These are phyloP conservation scores for Sarcophaga bullata DNA, from an alignment of 1,140 invertebrate genomes.

Conservation along the genomic window DNA sequence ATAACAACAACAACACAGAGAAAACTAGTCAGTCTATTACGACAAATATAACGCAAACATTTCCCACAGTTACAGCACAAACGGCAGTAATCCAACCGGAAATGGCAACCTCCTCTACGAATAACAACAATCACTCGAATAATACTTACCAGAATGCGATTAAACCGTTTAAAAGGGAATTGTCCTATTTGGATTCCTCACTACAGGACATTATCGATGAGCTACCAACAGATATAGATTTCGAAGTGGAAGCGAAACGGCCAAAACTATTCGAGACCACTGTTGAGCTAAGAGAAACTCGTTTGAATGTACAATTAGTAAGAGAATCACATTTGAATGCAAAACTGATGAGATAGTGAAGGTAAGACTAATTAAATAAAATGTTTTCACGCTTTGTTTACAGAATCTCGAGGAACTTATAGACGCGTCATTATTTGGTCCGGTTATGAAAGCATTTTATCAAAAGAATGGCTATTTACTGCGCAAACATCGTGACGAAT, in stretches of 20 bases:
- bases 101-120: conserved; percentile 6
- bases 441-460: conserved; percentile 36
- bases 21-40: not conserved
- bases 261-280: not conserved
- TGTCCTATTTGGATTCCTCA: not conserved
- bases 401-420: conserved; percentile 35
- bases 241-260: not conserved
- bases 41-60: not conserved
- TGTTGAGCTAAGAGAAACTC: conserved; percentile 9
- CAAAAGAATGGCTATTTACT: conserved; percentile 39
- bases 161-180: not conserved
- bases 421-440: conserved; percentile 26
- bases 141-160: not conserved
- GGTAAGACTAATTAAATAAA: no score
- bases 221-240: conserved; percentile 26
- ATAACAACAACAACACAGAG: not conserved
- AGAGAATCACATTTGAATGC: no score
- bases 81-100: not conserved
- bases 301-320: conserved; percentile 5
- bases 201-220: not conserved
- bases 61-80: not conserved
- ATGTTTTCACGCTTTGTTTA: not conserved
- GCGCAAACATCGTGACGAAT: conserved; percentile 39
- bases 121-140: not conserved
- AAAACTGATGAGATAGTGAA: no score